A percentile compares a stretch with the other conserved stretches of the same genome.
Evolutionary conservation across 2,797 vertebrate genomes (phyloP).

Genomic region (Anniella stebbinsi): DNA sequence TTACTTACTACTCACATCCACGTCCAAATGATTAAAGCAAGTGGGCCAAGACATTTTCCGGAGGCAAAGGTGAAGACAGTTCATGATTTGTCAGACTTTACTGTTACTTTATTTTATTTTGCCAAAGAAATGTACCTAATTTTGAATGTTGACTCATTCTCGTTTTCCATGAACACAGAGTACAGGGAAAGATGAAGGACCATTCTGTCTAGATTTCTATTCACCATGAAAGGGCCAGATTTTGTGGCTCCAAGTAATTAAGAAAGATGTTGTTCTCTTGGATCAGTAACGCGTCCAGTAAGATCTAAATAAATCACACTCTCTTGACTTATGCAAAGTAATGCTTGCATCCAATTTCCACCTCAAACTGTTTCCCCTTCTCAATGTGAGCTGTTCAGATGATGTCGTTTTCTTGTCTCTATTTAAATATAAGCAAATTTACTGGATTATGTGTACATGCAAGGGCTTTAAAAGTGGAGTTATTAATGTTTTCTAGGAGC

Average conservation of each 20-base stretch:
- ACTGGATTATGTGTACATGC: not conserved
- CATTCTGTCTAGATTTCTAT: not conserved
- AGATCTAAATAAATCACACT: not conserved
- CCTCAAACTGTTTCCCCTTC: not conserved
- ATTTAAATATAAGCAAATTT: not conserved
- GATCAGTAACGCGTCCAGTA: not conserved
- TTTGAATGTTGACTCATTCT: not conserved
- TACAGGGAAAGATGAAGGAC: not conserved
- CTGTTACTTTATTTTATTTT: not conserved
- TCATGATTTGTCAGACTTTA: not conserved
- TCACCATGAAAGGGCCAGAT: not conserved
- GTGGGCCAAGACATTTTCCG: not conserved
- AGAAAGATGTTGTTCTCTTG: conserved; percentile 16
- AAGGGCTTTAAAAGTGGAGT: not conserved
- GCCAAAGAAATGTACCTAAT: conserved; percentile 1
- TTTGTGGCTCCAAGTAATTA: conserved; percentile 13
- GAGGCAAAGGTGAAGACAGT: not conserved
- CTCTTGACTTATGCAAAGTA: not conserved
- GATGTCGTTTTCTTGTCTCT: not conserved
- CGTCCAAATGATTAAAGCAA: not conserved
- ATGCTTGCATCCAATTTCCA: not conserved
- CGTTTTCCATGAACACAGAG: not conserved
- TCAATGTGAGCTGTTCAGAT: not conserved
- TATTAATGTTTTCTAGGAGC: not conserved
- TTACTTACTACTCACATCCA: not conserved